Evolutionary conservation across 2,113 vertebrate species (phyloP), one percentile per base, ranked within the genome.

Genomic region (Caranx melampygus): DNA sequence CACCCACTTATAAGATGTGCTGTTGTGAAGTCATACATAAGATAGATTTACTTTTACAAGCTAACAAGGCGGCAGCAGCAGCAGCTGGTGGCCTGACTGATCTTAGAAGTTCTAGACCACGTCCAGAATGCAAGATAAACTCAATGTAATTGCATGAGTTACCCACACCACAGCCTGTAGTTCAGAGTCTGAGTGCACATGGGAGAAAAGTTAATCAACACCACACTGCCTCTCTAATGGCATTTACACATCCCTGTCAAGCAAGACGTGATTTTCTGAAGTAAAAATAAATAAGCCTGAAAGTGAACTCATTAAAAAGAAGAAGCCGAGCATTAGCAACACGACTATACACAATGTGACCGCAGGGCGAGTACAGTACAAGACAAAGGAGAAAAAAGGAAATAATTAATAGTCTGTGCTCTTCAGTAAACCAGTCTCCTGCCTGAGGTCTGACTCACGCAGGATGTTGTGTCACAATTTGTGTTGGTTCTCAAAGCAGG

Each of bases 371-470:
- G 16, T 33, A 42, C 31, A 44, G n/a, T n/a, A 47, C 2, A 61
- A 52, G 57, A 51, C 35, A 84, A 69, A 70, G 21, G 33, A 76
- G 34, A 20, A 33, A 4, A 4, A 64, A 34, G 1, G 31, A 65
- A 33, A 47, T 42, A 4, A 44, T 59, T 44, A 68, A 15, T 35
- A 8, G 14, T 31, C 11, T 57, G 57, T 40, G 31, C 54, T 62
- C 18, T 20, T 72, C 3, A 7, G 6, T 72, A 54, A 61, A 45
- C 55, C 8, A 31, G 8, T 65, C 11, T 60, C 18, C 6, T 1
- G 3, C 58, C 72, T 52, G 34, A 34, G 54, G 63, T 64, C 35
- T 60, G 63, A 67, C 18, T 18, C 10, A 45, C 26, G 26, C 34
- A 45, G 44, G 5, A 37, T 45, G n/a, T 61, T 26, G 34, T 40